A percentile compares a stretch with the other conserved stretches of the same genome.
Conservation (phyloP, 2,888 invertebrate genomes). For the Pseudococcus jackbeardsleyi region DNA sequence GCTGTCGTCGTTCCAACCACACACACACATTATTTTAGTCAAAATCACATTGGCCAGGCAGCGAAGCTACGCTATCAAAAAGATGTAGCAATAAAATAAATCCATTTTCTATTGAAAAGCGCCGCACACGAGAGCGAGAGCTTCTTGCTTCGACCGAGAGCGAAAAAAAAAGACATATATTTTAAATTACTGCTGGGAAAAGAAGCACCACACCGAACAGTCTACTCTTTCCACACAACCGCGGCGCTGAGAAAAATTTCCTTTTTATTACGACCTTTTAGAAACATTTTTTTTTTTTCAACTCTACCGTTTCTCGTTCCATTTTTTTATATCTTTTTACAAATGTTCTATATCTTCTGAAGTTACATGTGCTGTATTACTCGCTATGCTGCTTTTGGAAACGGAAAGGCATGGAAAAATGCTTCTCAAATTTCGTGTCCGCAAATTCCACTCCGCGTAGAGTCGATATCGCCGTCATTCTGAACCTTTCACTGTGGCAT, state of each 20-base stretch:
- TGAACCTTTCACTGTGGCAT: no score
- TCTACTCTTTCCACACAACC: background rate
- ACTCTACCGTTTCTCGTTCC: no score
- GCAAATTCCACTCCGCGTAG: no score
- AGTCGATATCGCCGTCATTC: no score
- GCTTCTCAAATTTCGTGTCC: no score
- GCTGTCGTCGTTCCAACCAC: background rate
- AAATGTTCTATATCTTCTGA: slow-evolving; percentile 21
- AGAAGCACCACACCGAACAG: background rate
- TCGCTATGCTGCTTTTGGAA: background rate
- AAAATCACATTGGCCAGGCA: slow-evolving; percentile 22
- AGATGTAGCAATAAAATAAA: slow-evolving; percentile 22
- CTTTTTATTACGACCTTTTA: no score
- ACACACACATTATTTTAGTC: background rate
- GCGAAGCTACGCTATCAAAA: slow-evolving; percentile 22
- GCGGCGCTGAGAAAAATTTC: background rate
- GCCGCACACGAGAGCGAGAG: background rate
- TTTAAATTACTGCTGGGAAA: slow-evolving; percentile 39
- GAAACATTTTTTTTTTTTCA: no score
- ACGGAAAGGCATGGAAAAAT: background rate
- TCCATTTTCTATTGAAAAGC: slow-evolving; percentile 22
- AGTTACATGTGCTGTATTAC: background rate
- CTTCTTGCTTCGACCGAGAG: background rate
- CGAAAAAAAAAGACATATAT: slow-evolving; percentile 22
- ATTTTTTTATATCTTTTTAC: background rate